phyloP scores from a whole-genome alignment of 2,113 vertebrate genomes.

The Chroicocephalus ridibundus region DNA sequence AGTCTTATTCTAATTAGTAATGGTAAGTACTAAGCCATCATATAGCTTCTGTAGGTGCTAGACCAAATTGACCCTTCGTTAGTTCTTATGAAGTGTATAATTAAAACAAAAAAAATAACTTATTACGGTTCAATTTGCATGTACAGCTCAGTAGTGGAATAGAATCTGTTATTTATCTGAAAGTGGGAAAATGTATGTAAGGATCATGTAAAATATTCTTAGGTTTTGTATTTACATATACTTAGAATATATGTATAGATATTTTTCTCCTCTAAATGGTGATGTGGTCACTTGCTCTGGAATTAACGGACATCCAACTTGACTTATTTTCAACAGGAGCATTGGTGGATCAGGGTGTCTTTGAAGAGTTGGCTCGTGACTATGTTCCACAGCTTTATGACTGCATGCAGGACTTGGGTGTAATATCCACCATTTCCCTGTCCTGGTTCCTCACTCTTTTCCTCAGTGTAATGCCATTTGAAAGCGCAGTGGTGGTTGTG shows the following conservation, averaged over 20 bases:
- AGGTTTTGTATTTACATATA: neutral
- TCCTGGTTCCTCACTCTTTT: constrained; percentile 99
- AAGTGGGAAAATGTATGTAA: neutral
- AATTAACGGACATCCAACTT: neutral
- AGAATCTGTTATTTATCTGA: neutral
- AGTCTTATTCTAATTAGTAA: neutral
- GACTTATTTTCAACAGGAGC: constrained; percentile 79
- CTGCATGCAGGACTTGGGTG: constrained; percentile 98
- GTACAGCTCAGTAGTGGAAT: neutral
- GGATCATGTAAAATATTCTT: neutral
- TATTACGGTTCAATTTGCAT: neutral
- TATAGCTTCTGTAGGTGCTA: neutral
- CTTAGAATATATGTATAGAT: neutral
- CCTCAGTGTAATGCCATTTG: constrained; percentile 97
- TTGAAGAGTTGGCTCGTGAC: constrained; percentile 93
- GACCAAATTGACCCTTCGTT: neutral
- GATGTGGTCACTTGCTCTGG: neutral
- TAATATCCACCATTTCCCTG: constrained; percentile 97
- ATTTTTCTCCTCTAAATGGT: neutral
- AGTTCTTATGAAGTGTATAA: neutral
- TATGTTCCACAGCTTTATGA: constrained; percentile 96
- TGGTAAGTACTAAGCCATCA: neutral
- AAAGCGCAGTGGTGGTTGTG: constrained; percentile 96
- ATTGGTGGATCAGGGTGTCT: constrained; percentile 96
- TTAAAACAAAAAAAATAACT: neutral